A percentile compares a stretch with the other conserved stretches of the same genome.
Evolutionary conservation across 2,888 invertebrate genomes (phyloP).

Genomic region (Drosophila yooni): DNA sequence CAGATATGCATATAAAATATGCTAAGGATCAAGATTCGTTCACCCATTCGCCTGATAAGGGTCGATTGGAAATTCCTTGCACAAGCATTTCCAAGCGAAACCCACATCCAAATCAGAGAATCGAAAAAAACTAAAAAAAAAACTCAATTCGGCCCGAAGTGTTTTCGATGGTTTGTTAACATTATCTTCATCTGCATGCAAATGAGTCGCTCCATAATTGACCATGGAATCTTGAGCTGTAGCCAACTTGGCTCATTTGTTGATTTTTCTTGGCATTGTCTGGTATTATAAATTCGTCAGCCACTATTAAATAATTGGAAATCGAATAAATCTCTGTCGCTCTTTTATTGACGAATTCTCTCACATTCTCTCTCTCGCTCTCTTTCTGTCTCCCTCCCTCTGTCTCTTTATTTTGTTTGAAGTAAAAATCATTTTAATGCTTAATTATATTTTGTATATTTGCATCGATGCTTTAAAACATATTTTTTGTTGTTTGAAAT

Average conservation of each 20-base stretch:
- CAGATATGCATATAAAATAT: constrained; percentile 27
- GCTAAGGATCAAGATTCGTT: constrained; percentile 22
- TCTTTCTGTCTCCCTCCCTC: not conserved
- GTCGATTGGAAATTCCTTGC: constrained; percentile 57
- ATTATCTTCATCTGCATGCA: constrained; percentile 53
- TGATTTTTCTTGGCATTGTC: constrained; percentile 18
- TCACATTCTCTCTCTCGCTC: not conserved
- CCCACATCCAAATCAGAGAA: constrained; percentile 16
- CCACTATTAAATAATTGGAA: constrained; percentile 45
- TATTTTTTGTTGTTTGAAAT: constrained; percentile 8
- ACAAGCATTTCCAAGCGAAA: constrained; percentile 57
- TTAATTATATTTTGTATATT: not conserved
- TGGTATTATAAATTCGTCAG: constrained; percentile 37
- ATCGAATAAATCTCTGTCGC: constrained; percentile 17
- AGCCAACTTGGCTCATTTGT: constrained; percentile 16
- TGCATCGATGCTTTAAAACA: not conserved
- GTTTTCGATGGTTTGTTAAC: constrained; percentile 25
- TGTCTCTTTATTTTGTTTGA: not conserved
- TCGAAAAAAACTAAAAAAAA: not conserved
- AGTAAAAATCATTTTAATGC: not conserved
- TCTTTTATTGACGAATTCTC: not conserved
- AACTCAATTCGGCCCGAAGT: constrained; percentile 23
- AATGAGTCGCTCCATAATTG: constrained; percentile 61
- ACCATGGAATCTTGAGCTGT: constrained; percentile 25
- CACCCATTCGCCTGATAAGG: constrained; percentile 33